Base-by-base conservation (phyloP, 2,888 invertebrate genomes). In the Helleia helle region DNA sequence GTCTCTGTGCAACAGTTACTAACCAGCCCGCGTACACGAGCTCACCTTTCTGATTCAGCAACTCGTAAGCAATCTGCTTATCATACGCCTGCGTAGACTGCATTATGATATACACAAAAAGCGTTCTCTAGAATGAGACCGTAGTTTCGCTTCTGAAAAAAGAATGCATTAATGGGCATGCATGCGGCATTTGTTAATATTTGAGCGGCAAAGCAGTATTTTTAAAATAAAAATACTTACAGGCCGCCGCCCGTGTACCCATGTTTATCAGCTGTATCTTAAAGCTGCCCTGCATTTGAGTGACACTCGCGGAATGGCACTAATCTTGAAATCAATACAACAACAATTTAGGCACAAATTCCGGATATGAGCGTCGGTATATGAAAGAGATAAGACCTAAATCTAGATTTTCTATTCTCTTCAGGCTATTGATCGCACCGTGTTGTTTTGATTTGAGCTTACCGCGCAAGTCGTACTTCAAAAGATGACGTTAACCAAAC, bases 171-270 rank as follows among this genome's bases (percentile, higher is more conserved):
- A 62, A 66, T 70, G 56, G 65, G 64, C 79, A 79, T 80, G 81
- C 83, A 80, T 71, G 77, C 51, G 54, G 50, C 56, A 41, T 44
- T 41, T 34, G 42, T 36, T 25, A 22, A 46, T 36, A 49, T 41
- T 41, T 42, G 17, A 49, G 55, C 54, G 51, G 51, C 52, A 47
- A 59, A 62, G 60, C 58, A 41, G 42, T 40, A 17, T 47, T 44
- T 45, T 46, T 49, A 43, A 14, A 28, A 22, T 48, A 45, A 43
- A 51, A 48, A 31, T 50, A 61, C 94, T 93, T 88, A 95, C 95
- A 96, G 74, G 95, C 94, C 72, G 95, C 95, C 72, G 94, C 94
- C 87, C 94, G 90, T 59, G 95, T 96, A 80, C 95, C 95, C 95
- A 95, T 95, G 83, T 90, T 92, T 81, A 89, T 88, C 62, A 89